Evolutionary conservation across 2,113 vertebrate species (phyloP), one percentile per base, ranked within the genome.

Genomic region (Mola mola): DNA sequence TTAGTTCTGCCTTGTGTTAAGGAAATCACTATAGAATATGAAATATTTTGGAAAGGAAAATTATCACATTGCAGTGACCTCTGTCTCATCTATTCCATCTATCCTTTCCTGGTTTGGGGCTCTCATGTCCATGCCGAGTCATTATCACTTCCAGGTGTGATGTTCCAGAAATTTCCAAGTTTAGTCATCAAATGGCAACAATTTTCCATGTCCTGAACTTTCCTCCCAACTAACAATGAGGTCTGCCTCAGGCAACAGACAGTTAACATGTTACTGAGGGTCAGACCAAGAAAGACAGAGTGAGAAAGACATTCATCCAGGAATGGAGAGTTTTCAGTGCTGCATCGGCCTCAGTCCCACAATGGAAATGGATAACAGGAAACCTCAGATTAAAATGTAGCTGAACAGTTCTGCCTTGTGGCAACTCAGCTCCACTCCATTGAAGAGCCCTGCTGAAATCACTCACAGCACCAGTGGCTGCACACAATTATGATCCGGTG

Each of bases 291-390:
- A 55, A 3, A 61, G 48, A 67, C 5, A 59, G 31, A 50, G 24
- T 8, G 28, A 58, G 28, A 38, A n/a, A 28, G 53, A 43, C 16
- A 31, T 11, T 64, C 48, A 42, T 64, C 52, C 42, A 71, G 78
- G 74, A 84, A 82, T 73, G 68, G 73, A 34, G 57, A 71, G 74
- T 63, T 81, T 79, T 84, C 74, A 82, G 46, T 15, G 9, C 61
- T 43, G 49, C 55, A n/a, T 57, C 53, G 60, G 53, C 47, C 56
- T 72, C 71, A 59, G 58, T 69, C 77, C 73, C 81, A 66, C 69
- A 67, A 79, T 78, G 76, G 75, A 75, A 81, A 70, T n/a, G 69
- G 82, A 79, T 68, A 66, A 79, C 31, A 67, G 57, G 68, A 66
- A 79, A 43, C 43, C 56, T 63, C 47, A 26, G 26, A 52, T 75